Base-by-base conservation (phyloP, 2,797 vertebrate genomes). In the Linurgus olivaceus region DNA sequence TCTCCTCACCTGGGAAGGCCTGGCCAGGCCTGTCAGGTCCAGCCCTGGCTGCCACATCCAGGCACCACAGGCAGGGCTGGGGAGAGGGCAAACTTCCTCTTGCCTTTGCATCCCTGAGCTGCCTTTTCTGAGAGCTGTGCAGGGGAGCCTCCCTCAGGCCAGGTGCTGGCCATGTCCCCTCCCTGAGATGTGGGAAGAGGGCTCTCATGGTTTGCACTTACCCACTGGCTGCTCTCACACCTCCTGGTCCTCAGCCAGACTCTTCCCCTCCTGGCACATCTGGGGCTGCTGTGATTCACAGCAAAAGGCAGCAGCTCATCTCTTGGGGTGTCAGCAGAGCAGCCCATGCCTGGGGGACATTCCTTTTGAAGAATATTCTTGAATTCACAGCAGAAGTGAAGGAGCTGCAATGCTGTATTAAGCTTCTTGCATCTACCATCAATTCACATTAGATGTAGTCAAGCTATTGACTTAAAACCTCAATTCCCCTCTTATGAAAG, bases 391-490 rank as follows among this genome's bases (percentile, higher is more conserved):
- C 10, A 59, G 40, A 70, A 24, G 24, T 9, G n/a, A 63, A 63
- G 25, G 45, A 74, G 33, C 31, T 45, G 54, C 82, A 76, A 68
- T 0, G 6, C 55, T 47, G 57, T 19, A 33, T 77, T 59, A 80
- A 48, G 29, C 31, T 61, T 28, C 68, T 88, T 52, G 48, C 5
- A 0, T 54, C 50, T 63, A 33, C 62, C 50, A 58, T 86, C 73
- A 54, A 7, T 65, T 88, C 45, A 29, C 42, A 48, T 80, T 44
- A 93, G 72, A 54, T 18, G 58, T 42, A 88, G 82, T 23, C 50
- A 65, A 75, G 35, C 19, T 81, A 51, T 81, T 88, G 82, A 63
- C 57, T 77, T 84, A 83, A 90, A 74, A 61, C n/a, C 35, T 90
- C 50, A 28, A 1, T 58, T 88, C 50, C 35, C 26, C 11, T 86